These are phyloP conservation scores for Temnothorax nylanderi DNA, from an alignment of 1,140 invertebrate species.

Conservation along the genomic window DNA sequence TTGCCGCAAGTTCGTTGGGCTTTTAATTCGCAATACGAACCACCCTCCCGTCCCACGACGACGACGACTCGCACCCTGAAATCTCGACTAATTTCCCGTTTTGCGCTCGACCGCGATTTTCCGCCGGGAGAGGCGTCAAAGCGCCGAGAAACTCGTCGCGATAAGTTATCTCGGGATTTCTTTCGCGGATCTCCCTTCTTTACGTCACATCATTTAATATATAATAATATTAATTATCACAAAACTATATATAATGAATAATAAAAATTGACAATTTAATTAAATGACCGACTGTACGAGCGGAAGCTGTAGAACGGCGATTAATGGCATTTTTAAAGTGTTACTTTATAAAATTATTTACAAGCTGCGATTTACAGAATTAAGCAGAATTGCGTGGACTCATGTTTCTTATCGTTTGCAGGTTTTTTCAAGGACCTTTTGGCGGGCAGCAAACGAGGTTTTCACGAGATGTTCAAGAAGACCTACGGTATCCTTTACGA, in stretches of 20 bases:
- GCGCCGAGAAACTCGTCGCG: constrained; percentile 18
- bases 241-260: background rate
- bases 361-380: background rate
- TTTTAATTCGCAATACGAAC: constrained; percentile 72
- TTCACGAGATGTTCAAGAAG: constrained; percentile 97
- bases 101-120: constrained; percentile 47
- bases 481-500: constrained; percentile 98
- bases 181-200: background rate
- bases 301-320: background rate
- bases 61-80: constrained; percentile 27
- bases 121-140: constrained; percentile 29
- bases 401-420: constrained; percentile 83
- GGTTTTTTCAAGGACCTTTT: constrained; percentile 95
- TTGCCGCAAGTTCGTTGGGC: constrained; percentile 53
- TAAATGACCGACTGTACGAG: background rate
- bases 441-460: constrained; percentile 92
- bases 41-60: background rate
- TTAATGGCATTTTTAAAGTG: background rate
- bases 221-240: no score
- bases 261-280: background rate
- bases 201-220: background rate
- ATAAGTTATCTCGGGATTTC: constrained; percentile 26
- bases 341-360: background rate
- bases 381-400: background rate
- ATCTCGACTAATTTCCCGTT: constrained; percentile 55